Conservation (phyloP, 2,888 invertebrate genomes). For the Agrochola macilenta region DNA sequence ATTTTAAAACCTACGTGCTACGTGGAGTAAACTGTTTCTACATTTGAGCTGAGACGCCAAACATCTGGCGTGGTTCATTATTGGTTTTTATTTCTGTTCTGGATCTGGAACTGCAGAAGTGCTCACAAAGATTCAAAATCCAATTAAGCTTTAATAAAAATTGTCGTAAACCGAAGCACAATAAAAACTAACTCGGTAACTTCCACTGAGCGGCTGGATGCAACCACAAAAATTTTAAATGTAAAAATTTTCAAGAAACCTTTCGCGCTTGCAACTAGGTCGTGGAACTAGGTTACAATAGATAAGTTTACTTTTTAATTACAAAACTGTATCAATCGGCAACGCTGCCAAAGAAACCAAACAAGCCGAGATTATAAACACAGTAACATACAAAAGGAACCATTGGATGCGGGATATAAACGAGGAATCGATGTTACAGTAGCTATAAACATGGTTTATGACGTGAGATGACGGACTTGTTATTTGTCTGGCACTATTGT, state of each 20-base stretch:
- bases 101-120: background rate
- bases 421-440: slow-evolving; percentile 61
- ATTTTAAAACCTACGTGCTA: background rate
- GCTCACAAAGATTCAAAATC: slow-evolving; percentile 1
- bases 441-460: slow-evolving; percentile 80
- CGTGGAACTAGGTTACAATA: slow-evolving; percentile 32
- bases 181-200: slow-evolving; percentile 17
- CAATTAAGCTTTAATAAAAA: slow-evolving; percentile 7
- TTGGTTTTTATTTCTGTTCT: background rate
- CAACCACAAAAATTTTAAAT: slow-evolving; percentile 23
- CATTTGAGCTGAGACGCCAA: background rate
- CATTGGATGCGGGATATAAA: slow-evolving; percentile 44
- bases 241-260: background rate
- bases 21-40: background rate
- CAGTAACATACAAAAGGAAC: slow-evolving; percentile 38
- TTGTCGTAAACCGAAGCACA: slow-evolving; percentile 10
- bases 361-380: slow-evolving; percentile 47
- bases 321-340: slow-evolving; percentile 40
- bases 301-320: slow-evolving; percentile 41
- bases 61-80: background rate
- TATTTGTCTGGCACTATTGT: slow-evolving; percentile 70
- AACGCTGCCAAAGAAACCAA: slow-evolving; percentile 29
- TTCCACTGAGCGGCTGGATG: background rate
- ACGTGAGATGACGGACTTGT: slow-evolving; percentile 76
- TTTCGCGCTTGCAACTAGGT: slow-evolving; percentile 16